These are phyloP conservation scores for Alloscopus bannaensis DNA, from an alignment of 2,888 invertebrate species.

Conservation along the genomic window DNA sequence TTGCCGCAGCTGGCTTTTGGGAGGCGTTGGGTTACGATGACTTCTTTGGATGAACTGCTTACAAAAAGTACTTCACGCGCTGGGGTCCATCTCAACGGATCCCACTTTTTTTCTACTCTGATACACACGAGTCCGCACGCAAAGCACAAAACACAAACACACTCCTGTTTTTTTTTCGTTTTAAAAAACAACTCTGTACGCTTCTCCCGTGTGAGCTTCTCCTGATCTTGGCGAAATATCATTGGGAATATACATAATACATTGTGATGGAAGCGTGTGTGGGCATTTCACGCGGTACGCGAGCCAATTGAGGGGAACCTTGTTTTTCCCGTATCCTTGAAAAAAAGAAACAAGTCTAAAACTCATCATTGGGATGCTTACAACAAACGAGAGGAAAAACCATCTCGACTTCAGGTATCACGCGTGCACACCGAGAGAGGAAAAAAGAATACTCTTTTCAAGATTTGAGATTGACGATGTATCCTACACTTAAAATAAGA, in stretches of 20 bases:
- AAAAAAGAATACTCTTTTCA: not conserved
- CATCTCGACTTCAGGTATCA: slow-evolving; percentile 2
- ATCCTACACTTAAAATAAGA: not conserved
- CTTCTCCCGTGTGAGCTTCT: no score
- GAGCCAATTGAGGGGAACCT: no score
- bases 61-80: slow-evolving; percentile 13
- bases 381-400: slow-evolving; percentile 14
- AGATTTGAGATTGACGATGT: not conserved
- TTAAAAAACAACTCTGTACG: no score
- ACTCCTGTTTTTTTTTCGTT: no score
- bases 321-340: slow-evolving; percentile 5
- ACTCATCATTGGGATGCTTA: slow-evolving; percentile 31
- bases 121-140: not conserved
- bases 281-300: no score
- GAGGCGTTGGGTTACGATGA: not conserved
- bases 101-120: no score
- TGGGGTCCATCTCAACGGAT: not conserved
- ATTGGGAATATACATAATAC: not conserved
- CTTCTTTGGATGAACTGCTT: slow-evolving; percentile 5
- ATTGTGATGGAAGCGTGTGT: not conserved
- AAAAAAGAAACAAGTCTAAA: slow-evolving; percentile 33
- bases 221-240: no score
- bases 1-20: not conserved
- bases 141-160: not conserved
- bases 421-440: no score